Evolutionary conservation across 2,888 invertebrate species (phyloP).

Genomic region (Macrostomum cliftonense): DNA sequence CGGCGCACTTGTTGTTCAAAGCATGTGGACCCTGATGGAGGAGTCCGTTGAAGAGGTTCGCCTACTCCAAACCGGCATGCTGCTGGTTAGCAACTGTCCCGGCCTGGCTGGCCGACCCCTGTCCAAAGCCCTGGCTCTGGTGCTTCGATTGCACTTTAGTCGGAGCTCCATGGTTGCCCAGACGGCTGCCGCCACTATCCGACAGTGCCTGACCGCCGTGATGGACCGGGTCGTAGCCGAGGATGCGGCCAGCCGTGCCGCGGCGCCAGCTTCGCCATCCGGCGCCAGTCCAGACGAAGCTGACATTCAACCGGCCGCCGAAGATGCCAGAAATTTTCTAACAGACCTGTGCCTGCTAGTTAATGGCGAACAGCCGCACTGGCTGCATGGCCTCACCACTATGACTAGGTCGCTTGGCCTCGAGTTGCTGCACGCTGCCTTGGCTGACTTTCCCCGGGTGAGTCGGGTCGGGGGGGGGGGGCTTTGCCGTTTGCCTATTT

Average conservation of each 20-base stretch:
- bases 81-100: constrained; percentile 52
- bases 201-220: constrained; percentile 68
- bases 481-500: no score
- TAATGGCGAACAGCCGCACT: constrained; percentile 82
- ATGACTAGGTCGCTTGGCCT: constrained; percentile 91
- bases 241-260: constrained; percentile 29
- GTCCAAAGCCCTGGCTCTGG: constrained; percentile 68
- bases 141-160: constrained; percentile 84
- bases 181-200: constrained; percentile 87
- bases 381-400: constrained; percentile 84
- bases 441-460: constrained; percentile 42
- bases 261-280: no score
- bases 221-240: constrained; percentile 40
- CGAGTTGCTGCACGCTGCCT: constrained; percentile 75
- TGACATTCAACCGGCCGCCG: not conserved
- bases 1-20: no score
- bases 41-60: constrained; percentile 71
- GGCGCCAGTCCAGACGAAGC: not conserved
- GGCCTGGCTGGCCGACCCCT: not conserved
- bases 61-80: constrained; percentile 70
- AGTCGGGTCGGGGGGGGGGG: not conserved
- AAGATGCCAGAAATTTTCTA: constrained; percentile 13
- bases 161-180: constrained; percentile 84
- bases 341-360: constrained; percentile 85
- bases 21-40: constrained; percentile 65